Base-by-base conservation (phyloP, 2,888 invertebrate species). In the Caenorhabditis auriculariae region DNA sequence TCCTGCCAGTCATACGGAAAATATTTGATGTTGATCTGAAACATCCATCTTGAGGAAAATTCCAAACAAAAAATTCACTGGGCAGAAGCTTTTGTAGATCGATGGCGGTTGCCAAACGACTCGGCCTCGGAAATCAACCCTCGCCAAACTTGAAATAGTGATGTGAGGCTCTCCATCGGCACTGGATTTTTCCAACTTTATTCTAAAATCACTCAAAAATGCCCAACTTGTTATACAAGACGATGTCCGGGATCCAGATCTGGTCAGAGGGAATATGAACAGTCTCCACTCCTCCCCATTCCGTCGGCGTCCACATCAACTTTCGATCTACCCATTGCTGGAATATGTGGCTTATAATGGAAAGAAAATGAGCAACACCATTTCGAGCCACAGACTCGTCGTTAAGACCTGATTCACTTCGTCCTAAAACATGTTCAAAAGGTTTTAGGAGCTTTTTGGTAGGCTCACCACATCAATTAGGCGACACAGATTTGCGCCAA, bases 191-290 rank as follows among this genome's bases (percentile, higher is more conserved):
- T 4, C 29, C 39, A 47, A 43, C 39, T 49, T 12, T 9, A 26
- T n/a, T 23, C 15, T 32, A 42, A 26, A 45, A 2, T 5, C 6
- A 24, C 19, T 26, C 15, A 12, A n/a, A n/a, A n/a, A n/a, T n/a
- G n/a, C 45, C 51, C 49, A 84, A 89, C 89, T 90, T 89, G 85
- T 93, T 93, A 85, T 92, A 93, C 58, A 93, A 87, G 37, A 93
- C 91, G 83, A 93, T 93, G 85, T 93, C 93, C 29, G 93, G 93
- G 75, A 91, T 87, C 93, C 93, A 93, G 82, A 93, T 93, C 86
- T 93, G 92, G 84, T 93, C 93, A 23, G 92, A 92, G 55, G 93
- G 92, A 60, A 93, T 92, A 83, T 93, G 92, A 28, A 93, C 39
- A 91, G 91, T 92, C 82, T 92, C 90, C 29, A 93, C 92, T 3